phyloP scores from a whole-genome alignment of 1,140 invertebrate species.

The Pinna nobilis region DNA sequence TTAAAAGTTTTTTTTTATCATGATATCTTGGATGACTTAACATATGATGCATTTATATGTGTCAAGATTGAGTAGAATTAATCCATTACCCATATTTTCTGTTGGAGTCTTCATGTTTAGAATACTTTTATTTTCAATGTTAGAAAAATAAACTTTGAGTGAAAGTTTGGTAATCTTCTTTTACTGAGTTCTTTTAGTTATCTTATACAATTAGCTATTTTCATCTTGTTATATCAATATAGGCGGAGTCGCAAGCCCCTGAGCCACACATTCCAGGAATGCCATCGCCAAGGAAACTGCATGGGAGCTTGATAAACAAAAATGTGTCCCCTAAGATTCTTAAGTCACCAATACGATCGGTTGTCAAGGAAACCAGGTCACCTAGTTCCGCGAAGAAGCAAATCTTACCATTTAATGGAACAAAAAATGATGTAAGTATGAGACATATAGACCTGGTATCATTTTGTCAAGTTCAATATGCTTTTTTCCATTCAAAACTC shows the following conservation, averaged over 20 bases:
- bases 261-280: constrained; percentile 63
- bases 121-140: no score
- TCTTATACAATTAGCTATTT: no score
- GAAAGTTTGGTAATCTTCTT: no score
- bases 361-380: constrained; percentile 9
- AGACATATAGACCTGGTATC: neutral
- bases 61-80: no score
- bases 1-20: no score
- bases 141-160: no score
- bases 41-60: no score
- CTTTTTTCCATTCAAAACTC: no score
- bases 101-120: no score
- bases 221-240: constrained; percentile 27
- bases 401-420: constrained; percentile 47
- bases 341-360: constrained; percentile 48
- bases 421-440: constrained; percentile 59
- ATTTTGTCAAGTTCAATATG: neutral
- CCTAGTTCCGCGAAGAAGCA: constrained; percentile 46
- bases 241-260: constrained; percentile 60
- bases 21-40: no score
- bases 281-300: constrained; percentile 63
- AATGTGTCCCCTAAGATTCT: constrained; percentile 58
- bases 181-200: no score
- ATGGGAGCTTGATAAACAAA: constrained; percentile 68
- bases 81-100: no score